Evolutionary conservation across 1,140 invertebrate species (phyloP).

Genomic region (Pseudobourletiella spinata): DNA sequence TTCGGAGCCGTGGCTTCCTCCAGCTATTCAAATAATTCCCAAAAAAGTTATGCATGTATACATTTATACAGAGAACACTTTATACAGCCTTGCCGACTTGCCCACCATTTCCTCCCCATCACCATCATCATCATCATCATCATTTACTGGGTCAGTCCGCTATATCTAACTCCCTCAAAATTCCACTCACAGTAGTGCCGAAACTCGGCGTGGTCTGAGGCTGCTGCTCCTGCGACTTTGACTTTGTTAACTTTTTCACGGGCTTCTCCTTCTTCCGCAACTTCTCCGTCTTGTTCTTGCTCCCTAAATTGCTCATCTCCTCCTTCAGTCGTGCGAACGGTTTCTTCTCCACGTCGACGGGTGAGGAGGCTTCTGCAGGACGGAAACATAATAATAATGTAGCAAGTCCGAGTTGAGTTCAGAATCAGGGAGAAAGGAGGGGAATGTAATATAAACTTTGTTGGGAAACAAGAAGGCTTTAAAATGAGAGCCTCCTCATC

Average conservation of each 20-base stretch:
- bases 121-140: too few species aligned
- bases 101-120: too few species aligned
- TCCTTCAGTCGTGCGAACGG: slow-evolving; percentile 29
- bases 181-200: slow-evolving; percentile 33
- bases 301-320: slow-evolving; percentile 10
- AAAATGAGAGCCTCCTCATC: too few species aligned
- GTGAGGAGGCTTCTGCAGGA: slow-evolving; percentile 31
- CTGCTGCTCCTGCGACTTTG: slow-evolving; percentile 35
- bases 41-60: background rate
- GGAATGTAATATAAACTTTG: too few species aligned
- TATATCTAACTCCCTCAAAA: too few species aligned
- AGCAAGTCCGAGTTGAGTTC: too few species aligned
- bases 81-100: too few species aligned
- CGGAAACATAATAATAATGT: too few species aligned
- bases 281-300: slow-evolving; percentile 28
- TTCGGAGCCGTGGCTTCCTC: slow-evolving; percentile 33
- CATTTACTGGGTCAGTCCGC: too few species aligned
- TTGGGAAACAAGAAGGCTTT: too few species aligned
- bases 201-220: slow-evolving; percentile 41
- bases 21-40: slow-evolving; percentile 22
- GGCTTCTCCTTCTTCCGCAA: slow-evolving; percentile 27
- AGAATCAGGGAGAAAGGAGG: too few species aligned
- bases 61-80: background rate
- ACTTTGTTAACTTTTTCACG: slow-evolving; percentile 40
- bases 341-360: slow-evolving; percentile 35